These are phyloP conservation scores for Euplagia quadripunctaria DNA, from an alignment of 2,888 invertebrate species.

Conservation along the genomic window DNA sequence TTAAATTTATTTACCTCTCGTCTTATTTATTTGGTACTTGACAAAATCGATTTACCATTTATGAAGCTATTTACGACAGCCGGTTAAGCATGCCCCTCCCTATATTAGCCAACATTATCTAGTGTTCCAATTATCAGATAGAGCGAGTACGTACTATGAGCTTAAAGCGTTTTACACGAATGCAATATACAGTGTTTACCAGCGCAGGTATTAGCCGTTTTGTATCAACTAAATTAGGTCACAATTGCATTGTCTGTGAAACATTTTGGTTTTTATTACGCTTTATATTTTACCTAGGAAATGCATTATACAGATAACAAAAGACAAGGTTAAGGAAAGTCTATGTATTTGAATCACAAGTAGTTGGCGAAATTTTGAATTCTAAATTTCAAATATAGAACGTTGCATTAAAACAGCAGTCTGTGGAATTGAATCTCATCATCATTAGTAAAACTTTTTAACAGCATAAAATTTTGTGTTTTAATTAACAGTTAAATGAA, in stretches of 20 bases:
- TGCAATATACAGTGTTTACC: constrained; percentile 27
- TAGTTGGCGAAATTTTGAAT: neutral
- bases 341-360: neutral
- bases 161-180: constrained; percentile 29
- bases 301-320: neutral
- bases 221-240: constrained; percentile 18
- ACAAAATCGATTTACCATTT: neutral
- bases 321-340: neutral
- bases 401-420: neutral
- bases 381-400: neutral
- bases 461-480: too few species aligned
- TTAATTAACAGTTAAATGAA: neutral
- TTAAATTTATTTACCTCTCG: neutral
- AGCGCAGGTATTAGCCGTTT: constrained; percentile 14
- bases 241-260: constrained; percentile 11
- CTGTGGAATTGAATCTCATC: neutral
- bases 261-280: neutral
- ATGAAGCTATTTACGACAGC: neutral
- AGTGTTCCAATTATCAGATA: constrained; percentile 39
- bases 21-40: neutral
- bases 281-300: neutral
- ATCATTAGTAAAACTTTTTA: neutral
- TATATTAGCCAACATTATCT: constrained; percentile 26
- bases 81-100: constrained; percentile 3
- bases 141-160: constrained; percentile 23